These are phyloP conservation scores for Porphyrio hochstetteri DNA, from an alignment of 2,113 vertebrate species.

Conservation along the genomic window DNA sequence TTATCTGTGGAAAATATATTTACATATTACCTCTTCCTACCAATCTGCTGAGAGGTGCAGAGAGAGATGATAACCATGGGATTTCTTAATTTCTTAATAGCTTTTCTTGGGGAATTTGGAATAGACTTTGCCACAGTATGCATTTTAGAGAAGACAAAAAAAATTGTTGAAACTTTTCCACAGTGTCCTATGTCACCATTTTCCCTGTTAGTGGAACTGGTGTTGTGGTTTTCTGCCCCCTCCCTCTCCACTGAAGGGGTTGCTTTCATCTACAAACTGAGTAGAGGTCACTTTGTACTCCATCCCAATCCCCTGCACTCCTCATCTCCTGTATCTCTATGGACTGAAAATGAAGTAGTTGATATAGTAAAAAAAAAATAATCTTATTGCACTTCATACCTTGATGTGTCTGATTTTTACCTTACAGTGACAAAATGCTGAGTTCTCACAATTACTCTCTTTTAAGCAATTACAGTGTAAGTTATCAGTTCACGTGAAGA, in stretches of 20 bases:
- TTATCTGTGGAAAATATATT: not conserved
- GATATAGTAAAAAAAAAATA: not conserved
- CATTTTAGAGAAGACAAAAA: not conserved
- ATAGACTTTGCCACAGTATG: not conserved
- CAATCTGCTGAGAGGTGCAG: not conserved
- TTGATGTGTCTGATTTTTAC: not conserved
- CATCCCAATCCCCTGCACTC: accelerated
- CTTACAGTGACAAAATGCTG: not conserved
- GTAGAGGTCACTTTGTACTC: not conserved
- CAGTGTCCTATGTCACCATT: not conserved
- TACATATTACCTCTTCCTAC: not conserved
- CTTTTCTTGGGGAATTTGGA: not conserved
- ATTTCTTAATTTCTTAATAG: not conserved
- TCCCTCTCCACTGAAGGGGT: not conserved
- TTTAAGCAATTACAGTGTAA: not conserved
- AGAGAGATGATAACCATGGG: not conserved
- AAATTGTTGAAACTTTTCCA: not conserved
- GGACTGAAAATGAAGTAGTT: not conserved
- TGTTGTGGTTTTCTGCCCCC: not conserved
- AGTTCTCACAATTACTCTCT: not conserved
- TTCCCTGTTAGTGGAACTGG: not conserved
- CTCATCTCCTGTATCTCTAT: not conserved
- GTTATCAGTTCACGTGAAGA: not conserved
- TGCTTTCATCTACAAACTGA: not conserved
- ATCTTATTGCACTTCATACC: not conserved